These are phyloP conservation scores for Aradophagus sp. DNA, from an alignment of 1,140 invertebrate species.

Conservation along the genomic window DNA sequence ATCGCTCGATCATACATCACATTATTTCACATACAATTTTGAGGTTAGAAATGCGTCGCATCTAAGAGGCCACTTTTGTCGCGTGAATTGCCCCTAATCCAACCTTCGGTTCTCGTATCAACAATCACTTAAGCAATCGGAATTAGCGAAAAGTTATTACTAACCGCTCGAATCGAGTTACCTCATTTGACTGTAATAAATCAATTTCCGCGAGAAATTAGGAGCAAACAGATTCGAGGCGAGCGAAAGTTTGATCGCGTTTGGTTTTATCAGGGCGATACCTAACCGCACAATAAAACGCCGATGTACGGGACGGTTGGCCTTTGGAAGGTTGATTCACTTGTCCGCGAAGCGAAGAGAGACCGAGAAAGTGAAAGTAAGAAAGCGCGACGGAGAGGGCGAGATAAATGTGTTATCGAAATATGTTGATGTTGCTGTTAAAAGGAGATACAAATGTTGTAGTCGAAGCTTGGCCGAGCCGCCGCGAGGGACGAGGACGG, in stretches of 20 bases:
- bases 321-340: constrained; percentile 48
- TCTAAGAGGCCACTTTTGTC: too few relatives aligned
- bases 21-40: too few relatives aligned
- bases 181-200: constrained; percentile 28
- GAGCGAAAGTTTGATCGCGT: constrained; percentile 41
- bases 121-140: constrained; percentile 24
- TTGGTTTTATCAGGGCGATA: constrained; percentile 36
- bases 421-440: constrained; percentile 45
- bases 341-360: constrained; percentile 26
- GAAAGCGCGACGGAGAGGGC: neutral
- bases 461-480: too few relatives aligned
- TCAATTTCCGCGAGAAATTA: constrained; percentile 29
- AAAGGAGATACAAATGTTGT: constrained; percentile 22
- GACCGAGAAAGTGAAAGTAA: too few relatives aligned
- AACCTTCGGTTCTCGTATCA: constrained; percentile 15
- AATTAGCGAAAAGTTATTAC: constrained; percentile 35
- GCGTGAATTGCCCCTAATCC: too few relatives aligned
- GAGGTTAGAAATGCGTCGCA: too few relatives aligned
- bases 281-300: constrained; percentile 39
- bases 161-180: constrained; percentile 13
- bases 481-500: neutral
- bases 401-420: constrained; percentile 42
- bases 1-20: too few relatives aligned
- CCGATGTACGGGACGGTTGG: constrained; percentile 30
- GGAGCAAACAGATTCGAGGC: constrained; percentile 8